These are phyloP conservation scores for Hassar affinis DNA, from an alignment of 2,113 vertebrate genomes.

Conservation along the genomic window DNA sequence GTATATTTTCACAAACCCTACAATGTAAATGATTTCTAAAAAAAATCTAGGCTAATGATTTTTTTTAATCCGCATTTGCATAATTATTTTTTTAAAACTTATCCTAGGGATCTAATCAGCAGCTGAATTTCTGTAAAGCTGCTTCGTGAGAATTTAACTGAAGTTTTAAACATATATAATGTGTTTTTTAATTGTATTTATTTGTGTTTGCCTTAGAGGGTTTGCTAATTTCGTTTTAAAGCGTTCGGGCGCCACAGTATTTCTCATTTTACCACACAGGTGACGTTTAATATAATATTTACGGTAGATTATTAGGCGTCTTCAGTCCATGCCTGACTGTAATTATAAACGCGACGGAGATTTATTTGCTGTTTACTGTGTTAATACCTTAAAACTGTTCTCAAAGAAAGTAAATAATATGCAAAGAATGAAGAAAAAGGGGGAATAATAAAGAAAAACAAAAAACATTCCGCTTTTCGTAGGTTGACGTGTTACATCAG, in stretches of 20 bases:
- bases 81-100: not conserved
- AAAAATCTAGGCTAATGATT: not conserved
- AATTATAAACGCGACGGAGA: not conserved
- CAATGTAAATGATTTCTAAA: not conserved
- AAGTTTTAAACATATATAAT: too few relatives aligned
- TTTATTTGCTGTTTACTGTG: not conserved
- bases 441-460: not conserved
- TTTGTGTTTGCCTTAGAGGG: not conserved
- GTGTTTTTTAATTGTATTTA: too few relatives aligned
- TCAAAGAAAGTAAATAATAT: not conserved
- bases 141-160: not conserved
- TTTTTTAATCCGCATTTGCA: not conserved
- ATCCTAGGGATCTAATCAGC: not conserved
- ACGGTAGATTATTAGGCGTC: constrained; percentile 33
- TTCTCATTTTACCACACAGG: not conserved
- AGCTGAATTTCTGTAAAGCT: not conserved
- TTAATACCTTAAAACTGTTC: not conserved
- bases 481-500: constrained; percentile 71
- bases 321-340: constrained; percentile 33
- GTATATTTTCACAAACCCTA: not conserved
- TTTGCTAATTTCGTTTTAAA: not conserved
- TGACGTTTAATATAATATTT: constrained; percentile 10
- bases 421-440: not conserved
- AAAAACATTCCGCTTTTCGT: not conserved
- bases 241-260: not conserved